These are phyloP conservation scores for Physocephala rufipes DNA, from an alignment of 2,888 invertebrate genomes.

Conservation along the genomic window DNA sequence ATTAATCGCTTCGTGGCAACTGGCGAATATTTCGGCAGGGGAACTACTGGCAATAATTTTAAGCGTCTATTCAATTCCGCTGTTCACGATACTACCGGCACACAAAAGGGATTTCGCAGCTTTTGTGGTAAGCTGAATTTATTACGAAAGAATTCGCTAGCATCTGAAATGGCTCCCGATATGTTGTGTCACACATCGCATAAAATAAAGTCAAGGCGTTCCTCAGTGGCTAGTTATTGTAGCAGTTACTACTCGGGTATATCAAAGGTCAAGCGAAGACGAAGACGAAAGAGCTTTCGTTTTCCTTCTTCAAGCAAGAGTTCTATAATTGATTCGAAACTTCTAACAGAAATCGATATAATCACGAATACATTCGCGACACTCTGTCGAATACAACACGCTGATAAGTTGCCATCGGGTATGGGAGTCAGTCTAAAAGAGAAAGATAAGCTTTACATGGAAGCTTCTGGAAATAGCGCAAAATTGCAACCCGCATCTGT, in stretches of 20 bases:
- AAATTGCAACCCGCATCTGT: conserved; percentile 65
- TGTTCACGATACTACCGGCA: conserved; percentile 30
- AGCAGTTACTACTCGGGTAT: conserved; percentile 63
- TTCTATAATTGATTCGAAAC: conserved; percentile 66
- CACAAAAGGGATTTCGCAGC: conserved; percentile 47
- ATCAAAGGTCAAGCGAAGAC: conserved; percentile 59
- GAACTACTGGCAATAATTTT: conserved; percentile 32
- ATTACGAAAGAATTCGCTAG: conserved; percentile 54
- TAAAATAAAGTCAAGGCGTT: conserved; percentile 63
- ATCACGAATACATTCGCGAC: conserved; percentile 68
- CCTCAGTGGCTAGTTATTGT: conserved; percentile 64
- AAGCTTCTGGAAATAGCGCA: conserved; percentile 54
- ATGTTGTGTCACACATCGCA: conserved; percentile 47
- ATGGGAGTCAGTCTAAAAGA: conserved; percentile 34
- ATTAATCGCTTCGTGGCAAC: conserved; percentile 67
- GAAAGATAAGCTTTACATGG: conserved; percentile 40
- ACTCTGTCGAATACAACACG: conserved; percentile 64
- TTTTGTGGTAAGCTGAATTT: conserved; percentile 50
- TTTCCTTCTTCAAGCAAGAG: conserved; percentile 53
- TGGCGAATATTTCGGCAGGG: conserved; percentile 61
- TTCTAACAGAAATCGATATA: conserved; percentile 70
- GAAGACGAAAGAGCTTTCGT: conserved; percentile 58
- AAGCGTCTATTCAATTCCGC: conserved; percentile 30
- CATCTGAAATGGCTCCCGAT: conserved; percentile 47
- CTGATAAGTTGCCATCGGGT: conserved; percentile 38